phyloP scores from a whole-genome alignment of 2,113 vertebrate genomes.

The Shinisaurus crocodilurus region DNA sequence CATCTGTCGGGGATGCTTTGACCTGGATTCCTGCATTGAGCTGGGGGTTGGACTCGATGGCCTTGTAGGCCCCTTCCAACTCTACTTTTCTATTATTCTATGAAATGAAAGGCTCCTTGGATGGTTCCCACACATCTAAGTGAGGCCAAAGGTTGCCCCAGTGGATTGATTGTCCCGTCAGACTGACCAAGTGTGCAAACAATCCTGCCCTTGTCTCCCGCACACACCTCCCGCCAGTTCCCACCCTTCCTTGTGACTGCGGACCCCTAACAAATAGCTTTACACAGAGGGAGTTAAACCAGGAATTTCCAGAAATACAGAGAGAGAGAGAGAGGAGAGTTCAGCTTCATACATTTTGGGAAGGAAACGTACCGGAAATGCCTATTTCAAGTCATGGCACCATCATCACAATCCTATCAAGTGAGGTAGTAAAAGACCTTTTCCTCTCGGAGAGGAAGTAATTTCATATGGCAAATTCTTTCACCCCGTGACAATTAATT shows the following conservation, averaged over 20 bases:
- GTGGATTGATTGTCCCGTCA: too few species aligned
- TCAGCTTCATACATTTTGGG: neutral
- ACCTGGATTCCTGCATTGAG: too few species aligned
- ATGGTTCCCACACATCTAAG: too few species aligned
- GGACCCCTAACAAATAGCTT: neutral
- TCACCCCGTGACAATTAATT: neutral
- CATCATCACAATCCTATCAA: neutral
- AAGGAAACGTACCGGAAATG: neutral
- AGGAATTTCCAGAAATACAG: neutral
- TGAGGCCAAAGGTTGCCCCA: too few species aligned
- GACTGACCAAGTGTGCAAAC: neutral
- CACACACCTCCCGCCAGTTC: neutral
- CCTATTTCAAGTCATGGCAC: neutral
- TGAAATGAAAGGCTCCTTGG: too few species aligned
- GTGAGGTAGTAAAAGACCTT: neutral
- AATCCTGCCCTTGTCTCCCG: neutral
- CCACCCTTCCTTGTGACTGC: neutral
- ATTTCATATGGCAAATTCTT: conserved; percentile 2
- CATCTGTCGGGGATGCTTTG: too few species aligned
- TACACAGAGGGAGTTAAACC: neutral
- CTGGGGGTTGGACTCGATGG: too few species aligned
- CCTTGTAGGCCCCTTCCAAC: too few species aligned
- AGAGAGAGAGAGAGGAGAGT: too few species aligned
- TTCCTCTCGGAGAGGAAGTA: neutral
- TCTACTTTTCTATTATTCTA: too few species aligned